These are phyloP conservation scores for Danaus melanippus DNA, from an alignment of 1,140 invertebrate genomes.

Conservation along the genomic window DNA sequence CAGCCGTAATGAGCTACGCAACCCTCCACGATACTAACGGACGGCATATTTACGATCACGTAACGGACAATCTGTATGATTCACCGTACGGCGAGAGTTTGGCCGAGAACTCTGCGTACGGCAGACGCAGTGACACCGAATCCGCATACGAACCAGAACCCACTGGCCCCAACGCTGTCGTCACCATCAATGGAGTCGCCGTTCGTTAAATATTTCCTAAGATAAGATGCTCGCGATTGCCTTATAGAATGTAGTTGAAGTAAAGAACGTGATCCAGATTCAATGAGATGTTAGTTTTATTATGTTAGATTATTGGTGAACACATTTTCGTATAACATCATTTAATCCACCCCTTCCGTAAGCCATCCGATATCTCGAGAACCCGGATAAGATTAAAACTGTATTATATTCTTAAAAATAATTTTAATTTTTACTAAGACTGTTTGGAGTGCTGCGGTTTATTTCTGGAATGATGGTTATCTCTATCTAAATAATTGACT, in stretches of 20 bases:
- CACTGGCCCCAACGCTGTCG: slow-evolving; percentile 49
- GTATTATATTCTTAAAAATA: too few relatives aligned
- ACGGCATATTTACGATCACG: slow-evolving; percentile 81
- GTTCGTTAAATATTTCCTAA: slow-evolving; percentile 44
- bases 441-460: too few relatives aligned
- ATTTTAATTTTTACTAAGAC: too few relatives aligned
- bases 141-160: slow-evolving; percentile 72
- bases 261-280: slow-evolving; percentile 8
- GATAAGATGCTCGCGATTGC: slow-evolving; percentile 7
- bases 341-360: too few relatives aligned
- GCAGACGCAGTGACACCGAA: slow-evolving; percentile 66
- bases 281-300: too few relatives aligned
- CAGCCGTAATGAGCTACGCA: slow-evolving; percentile 89
- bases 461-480: too few relatives aligned
- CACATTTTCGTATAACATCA: too few relatives aligned
- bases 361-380: too few relatives aligned
- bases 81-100: slow-evolving; percentile 74
- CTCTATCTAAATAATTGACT: too few relatives aligned
- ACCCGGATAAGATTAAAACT: too few relatives aligned
- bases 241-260: slow-evolving; percentile 9
- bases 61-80: slow-evolving; percentile 82
- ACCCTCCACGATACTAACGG: slow-evolving; percentile 80
- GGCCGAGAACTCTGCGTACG: slow-evolving; percentile 63
- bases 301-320: too few relatives aligned
- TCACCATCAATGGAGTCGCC: slow-evolving; percentile 68